A percentile compares a stretch with the other conserved stretches of the same genome.
These are phyloP conservation scores for Lepilemur ruficaudatus DNA, from an alignment of 2,797 vertebrate genomes.

Conservation along the genomic window DNA sequence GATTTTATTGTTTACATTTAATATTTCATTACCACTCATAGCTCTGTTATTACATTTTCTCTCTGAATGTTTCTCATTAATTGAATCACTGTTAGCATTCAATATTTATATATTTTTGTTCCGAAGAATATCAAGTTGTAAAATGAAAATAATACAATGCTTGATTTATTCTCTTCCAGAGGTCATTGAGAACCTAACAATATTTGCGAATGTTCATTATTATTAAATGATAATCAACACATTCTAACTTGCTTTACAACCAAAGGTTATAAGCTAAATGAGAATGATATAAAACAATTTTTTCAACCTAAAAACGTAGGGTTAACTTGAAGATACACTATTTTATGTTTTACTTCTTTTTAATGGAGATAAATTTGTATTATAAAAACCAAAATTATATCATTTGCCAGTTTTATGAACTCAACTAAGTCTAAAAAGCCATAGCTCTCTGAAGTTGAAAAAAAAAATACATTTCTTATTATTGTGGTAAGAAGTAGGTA, in stretches of 20 bases:
- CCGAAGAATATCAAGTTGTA: neutral
- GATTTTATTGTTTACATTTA: conserved; percentile 46
- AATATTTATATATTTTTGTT: conserved; percentile 41
- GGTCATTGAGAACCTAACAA: neutral
- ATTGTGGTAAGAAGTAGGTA: neutral
- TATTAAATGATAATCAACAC: neutral
- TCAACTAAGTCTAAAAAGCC: neutral
- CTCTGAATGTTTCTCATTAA: conserved; percentile 61
- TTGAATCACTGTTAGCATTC: conserved; percentile 37
- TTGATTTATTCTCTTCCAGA: neutral
- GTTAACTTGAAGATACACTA: neutral
- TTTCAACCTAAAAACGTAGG: neutral
- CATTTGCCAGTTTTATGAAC: neutral
- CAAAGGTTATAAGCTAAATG: neutral
- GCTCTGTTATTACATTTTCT: conserved; percentile 31
- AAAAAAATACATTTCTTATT: neutral
- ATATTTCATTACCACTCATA: conserved; percentile 58
- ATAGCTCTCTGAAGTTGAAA: neutral
- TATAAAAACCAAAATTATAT: neutral
- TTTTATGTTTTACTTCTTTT: conserved; percentile 28
- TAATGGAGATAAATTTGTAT: conserved; percentile 5
- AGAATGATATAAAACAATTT: neutral
- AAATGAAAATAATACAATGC: neutral
- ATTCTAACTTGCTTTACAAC: neutral
- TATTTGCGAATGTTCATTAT: neutral